These are phyloP conservation scores for Tholera decimalis DNA, from an alignment of 2,888 invertebrate species.

Conservation along the genomic window DNA sequence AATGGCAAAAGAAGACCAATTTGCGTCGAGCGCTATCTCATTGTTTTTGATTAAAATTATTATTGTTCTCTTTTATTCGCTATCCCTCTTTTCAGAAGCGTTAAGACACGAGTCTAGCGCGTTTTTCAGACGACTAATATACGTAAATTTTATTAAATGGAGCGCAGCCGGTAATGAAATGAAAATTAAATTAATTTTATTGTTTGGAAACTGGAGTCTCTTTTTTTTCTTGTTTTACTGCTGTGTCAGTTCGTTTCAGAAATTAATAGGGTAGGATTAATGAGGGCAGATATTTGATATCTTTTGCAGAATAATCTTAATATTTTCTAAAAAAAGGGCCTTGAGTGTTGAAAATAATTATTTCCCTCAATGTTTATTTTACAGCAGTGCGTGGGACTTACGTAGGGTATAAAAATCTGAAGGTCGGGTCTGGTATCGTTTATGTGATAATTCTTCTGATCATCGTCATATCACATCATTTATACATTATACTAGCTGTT, in stretches of 20 bases:
- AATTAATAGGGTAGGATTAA: constrained; percentile 31
- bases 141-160: constrained; percentile 67
- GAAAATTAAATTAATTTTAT: constrained; percentile 71
- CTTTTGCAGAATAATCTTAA: not conserved
- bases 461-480: too few species aligned
- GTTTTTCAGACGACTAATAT: constrained; percentile 53
- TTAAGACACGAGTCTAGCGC: constrained; percentile 68
- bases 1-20: constrained; percentile 85
- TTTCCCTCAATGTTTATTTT: not conserved
- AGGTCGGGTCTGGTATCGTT: not conserved
- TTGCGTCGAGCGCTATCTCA: constrained; percentile 85
- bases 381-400: not conserved
- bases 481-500: too few species aligned
- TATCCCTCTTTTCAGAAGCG: constrained; percentile 63
- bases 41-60: constrained; percentile 90
- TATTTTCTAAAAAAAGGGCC: not conserved
- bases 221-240: constrained; percentile 32
- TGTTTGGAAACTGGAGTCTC: constrained; percentile 56
- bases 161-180: constrained; percentile 68
- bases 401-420: not conserved
- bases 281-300: constrained; percentile 1
- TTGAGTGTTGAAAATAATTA: not conserved
- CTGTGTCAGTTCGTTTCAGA: constrained; percentile 31
- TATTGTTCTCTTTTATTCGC: constrained; percentile 81
- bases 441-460: too few species aligned